A percentile compares a stretch with the other conserved stretches of the same genome.
These are phyloP conservation scores for Drosophila maculinotata DNA, from an alignment of 2,888 invertebrate genomes.

Conservation along the genomic window DNA sequence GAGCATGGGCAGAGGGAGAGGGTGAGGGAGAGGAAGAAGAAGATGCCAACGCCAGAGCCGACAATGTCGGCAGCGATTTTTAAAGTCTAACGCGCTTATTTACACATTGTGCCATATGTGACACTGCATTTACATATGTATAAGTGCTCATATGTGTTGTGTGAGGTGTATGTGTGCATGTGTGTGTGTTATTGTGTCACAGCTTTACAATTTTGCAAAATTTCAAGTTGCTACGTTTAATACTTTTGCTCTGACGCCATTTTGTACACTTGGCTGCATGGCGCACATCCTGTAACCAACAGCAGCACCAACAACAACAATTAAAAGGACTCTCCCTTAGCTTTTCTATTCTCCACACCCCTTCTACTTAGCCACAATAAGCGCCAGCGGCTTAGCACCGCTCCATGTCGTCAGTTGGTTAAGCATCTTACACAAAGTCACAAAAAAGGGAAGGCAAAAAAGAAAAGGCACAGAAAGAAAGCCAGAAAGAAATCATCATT, in stretches of 20 bases:
- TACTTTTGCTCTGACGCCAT: constrained; percentile 61
- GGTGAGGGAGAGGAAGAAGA: background rate
- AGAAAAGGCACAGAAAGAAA: constrained; percentile 6
- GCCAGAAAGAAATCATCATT: constrained; percentile 48
- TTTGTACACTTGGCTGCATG: constrained; percentile 61
- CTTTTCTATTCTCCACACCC: background rate
- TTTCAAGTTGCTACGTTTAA: constrained; percentile 63
- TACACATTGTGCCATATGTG: constrained; percentile 69
- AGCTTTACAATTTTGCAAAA: constrained; percentile 48
- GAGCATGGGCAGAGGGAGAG: constrained; percentile 5
- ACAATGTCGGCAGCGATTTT: constrained; percentile 50
- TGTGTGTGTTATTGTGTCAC: constrained; percentile 48
- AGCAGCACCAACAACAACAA: constrained; percentile 47
- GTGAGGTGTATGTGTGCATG: constrained; percentile 15
- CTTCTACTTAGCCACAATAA: constrained; percentile 25
- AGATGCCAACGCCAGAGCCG: background rate
- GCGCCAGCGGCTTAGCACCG: constrained; percentile 53
- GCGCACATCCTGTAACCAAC: constrained; percentile 51
- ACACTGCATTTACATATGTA: constrained; percentile 46
- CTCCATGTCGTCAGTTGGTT: constrained; percentile 48
- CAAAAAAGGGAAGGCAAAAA: constrained; percentile 6
- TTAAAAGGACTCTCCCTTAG: constrained; percentile 36
- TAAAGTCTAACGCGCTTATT: constrained; percentile 71
- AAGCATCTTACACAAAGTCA: constrained; percentile 55
- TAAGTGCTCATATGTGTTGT: background rate